A percentile compares a stretch with the other conserved stretches of the same genome.
Conservation (phyloP, 2,113 vertebrate species). For the Tetrax tetrax region DNA sequence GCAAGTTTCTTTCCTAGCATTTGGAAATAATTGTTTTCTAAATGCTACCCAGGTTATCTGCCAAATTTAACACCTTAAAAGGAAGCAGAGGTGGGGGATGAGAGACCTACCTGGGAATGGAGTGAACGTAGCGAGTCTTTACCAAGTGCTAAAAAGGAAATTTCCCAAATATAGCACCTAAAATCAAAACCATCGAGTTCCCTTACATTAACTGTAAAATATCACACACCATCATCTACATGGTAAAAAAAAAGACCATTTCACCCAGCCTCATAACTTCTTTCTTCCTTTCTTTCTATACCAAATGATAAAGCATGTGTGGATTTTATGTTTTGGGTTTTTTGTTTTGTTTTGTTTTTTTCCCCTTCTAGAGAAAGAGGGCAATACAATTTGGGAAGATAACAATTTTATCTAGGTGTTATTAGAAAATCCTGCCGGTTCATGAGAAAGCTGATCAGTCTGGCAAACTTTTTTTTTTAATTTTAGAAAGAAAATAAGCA, state of each 20-base stretch:
- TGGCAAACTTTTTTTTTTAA: background rate
- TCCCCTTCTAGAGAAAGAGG: background rate
- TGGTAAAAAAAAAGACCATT: background rate
- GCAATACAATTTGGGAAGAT: background rate
- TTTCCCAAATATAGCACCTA: conserved; percentile 11
- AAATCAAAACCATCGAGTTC: background rate
- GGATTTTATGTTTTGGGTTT: background rate
- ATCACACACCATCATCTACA: background rate
- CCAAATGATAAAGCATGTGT: background rate
- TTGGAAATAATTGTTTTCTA: conserved; percentile 69
- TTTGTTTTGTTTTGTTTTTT: background rate
- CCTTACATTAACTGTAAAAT: background rate
- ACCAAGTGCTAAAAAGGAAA: background rate
- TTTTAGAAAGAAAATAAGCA: background rate
- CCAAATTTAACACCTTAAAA: conserved; percentile 59
- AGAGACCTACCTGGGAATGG: conserved; percentile 39
- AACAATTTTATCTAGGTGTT: background rate
- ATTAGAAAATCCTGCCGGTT: background rate
- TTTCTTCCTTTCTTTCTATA: background rate
- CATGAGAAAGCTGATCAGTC: background rate
- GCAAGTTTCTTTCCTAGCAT: conserved; percentile 41
- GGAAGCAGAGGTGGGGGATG: fast-evolving
- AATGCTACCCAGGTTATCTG: conserved; percentile 30
- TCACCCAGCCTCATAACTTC: background rate
- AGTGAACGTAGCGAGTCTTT: background rate